Evolutionary conservation across 2,888 invertebrate species (phyloP).

Genomic region (Cephalotes varians): DNA sequence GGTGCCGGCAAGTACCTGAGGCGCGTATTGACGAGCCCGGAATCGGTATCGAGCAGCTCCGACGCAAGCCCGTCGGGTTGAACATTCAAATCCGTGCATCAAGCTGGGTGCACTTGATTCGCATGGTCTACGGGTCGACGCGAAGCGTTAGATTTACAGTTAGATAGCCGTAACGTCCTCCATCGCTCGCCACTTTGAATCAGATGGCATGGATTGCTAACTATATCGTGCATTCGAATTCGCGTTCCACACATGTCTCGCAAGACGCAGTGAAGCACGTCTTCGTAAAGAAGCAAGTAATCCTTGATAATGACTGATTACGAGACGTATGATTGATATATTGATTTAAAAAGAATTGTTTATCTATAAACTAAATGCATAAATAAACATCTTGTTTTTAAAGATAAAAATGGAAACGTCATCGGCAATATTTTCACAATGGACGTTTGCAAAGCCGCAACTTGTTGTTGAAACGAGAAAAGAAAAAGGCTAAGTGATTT

Average conservation of each 20-base stretch:
- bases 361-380: neutral
- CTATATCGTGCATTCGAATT: constrained; percentile 25
- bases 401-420: neutral
- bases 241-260: neutral
- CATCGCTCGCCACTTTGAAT: constrained; percentile 49
- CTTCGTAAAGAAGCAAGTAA: neutral
- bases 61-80: constrained; percentile 23
- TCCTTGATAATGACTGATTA: neutral
- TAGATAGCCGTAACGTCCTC: constrained; percentile 67
- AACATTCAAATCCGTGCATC: constrained; percentile 38
- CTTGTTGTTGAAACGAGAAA: neutral
- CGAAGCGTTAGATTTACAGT: constrained; percentile 78
- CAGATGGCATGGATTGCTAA: constrained; percentile 66
- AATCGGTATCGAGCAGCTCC: constrained; percentile 51
- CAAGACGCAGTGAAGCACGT: neutral
- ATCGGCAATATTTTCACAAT: neutral
- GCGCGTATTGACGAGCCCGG: constrained; percentile 48
- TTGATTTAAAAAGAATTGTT: neutral
- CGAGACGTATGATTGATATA: neutral
- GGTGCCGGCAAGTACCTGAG: constrained; percentile 51
- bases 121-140: constrained; percentile 49
- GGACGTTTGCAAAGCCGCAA: neutral
- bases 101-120: constrained; percentile 56
- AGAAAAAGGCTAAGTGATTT: neutral
- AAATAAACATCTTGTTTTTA: neutral